Base-by-base conservation (phyloP, 2,797 vertebrate species). In the Steatocranus sp. region DNA sequence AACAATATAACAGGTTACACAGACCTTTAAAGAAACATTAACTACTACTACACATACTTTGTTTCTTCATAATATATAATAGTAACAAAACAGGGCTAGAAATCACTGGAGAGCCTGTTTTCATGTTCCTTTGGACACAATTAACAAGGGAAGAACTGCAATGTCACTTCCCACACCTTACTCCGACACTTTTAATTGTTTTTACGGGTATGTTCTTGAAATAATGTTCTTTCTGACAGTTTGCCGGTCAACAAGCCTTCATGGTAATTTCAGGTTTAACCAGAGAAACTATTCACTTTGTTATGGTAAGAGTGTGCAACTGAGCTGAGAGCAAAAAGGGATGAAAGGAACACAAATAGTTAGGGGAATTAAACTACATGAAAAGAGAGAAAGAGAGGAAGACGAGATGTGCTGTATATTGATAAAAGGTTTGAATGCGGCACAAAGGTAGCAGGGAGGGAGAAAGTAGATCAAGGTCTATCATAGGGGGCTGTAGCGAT, bases 371-470 rank as follows among this genome's bases (percentile, higher is more conserved):
- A 66, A 87, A 79, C 58, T 38, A 87, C 63, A 46, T 75, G 76
- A 84, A 85, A 48, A 15, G 48, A 81, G 46, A 50, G 18, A 76
- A 76, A 34, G 8, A 73, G 38, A 68, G 61, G 27, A 43, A 85
- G 81, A 51, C 15, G 38, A 76, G 49, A 70, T 41, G 30, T 7
- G 53, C 27, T 32, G 76, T 79, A 82, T 12, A 63, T 25, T 50
- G 80, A 91, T 91, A 74, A 92, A 91, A 87, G 88, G 81, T 83
- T 81, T 82, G 75, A 74, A 74, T 76, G 81, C 80, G 75, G 49
- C 54, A 70, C 56, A 58, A 81, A 89, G 70, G 75, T 73, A 83
- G 75, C 75, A 14, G 54, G 49, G 43, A 90, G 76, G 82, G 87
- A 83, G 43, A 41, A 41, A 48, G 58, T 50, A 82, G 84, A 89